Base-by-base conservation (phyloP, 2,888 invertebrate species). In the Trachelus stipa region DNA sequence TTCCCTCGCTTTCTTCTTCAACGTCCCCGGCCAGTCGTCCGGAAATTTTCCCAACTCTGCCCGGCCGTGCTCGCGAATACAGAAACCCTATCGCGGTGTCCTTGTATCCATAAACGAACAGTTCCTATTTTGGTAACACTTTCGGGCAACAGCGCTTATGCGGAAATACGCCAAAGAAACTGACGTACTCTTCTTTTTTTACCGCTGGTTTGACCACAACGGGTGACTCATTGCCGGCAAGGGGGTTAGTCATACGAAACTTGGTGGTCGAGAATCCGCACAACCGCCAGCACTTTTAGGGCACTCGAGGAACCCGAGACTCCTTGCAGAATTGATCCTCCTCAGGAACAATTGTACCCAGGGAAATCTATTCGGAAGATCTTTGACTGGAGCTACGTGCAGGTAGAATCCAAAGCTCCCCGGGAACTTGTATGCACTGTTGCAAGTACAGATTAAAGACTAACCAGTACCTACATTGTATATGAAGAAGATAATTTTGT, bases 201-300 rank as follows among this genome's bases (percentile, higher is more conserved):
- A 2, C 11, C 2, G 3, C 34, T 31, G 15, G 15, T 1, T n/a
- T 12, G 31, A 71, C 34, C 71, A 12, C 71, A 71, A 31, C 71
- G 30, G 31, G 71, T 85, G 83, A 87, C 71, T 71, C 71, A 71
- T 34, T 31, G 77, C 84, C 86, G 84, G 81, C 81, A 75, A 31
- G 81, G 86, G 80, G 81, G 83, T 89, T 89, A 89, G 90, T 90
- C 89, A 90, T 87, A 86, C 85, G 88, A 89, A 88, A 90, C 88
- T 87, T 77, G 79, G 81, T 79, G 84, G 76, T 81, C 85, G 82
- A 77, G 90, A 89, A 90, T 90, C 90, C 90, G 84, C 88, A 89
- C 87, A 90, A 90, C 84, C 86, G 88, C 88, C 79, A 80, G 89
- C 90, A 89, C 89, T 90, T 90, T 90, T 90, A 89, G 88, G 90